A percentile compares a stretch with the other conserved stretches of the same genome.
Conservation (phyloP, 2,797 vertebrate genomes). For the Xenopus petersii region DNA sequence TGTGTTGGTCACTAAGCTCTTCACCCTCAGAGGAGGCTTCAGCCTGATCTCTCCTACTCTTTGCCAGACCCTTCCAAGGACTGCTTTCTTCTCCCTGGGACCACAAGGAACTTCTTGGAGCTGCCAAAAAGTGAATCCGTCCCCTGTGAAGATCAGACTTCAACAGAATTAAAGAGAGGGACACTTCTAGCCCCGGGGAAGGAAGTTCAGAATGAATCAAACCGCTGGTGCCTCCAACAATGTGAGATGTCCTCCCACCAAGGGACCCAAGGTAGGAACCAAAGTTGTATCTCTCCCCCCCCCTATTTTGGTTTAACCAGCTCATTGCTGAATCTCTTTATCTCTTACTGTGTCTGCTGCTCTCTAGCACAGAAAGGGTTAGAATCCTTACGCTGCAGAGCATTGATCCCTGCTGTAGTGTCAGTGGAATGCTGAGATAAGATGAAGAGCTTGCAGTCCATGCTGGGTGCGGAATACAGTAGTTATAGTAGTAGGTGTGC, state of each 20-base stretch:
- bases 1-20: not conserved
- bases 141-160: not conserved
- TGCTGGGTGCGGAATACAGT: not conserved
- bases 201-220: conserved; percentile 80
- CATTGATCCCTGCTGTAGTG: no score
- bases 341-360: not conserved
- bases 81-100: not conserved
- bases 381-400: no score
- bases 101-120: not conserved
- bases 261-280: conserved; percentile 82
- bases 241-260: conserved; percentile 80
- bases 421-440: no score
- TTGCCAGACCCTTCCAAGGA: not conserved
- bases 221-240: conserved; percentile 87
- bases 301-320: not conserved
- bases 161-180: no score
- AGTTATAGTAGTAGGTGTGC: not conserved
- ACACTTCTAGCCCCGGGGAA: no score
- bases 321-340: not conserved
- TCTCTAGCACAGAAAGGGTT: not conserved
- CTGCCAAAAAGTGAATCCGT: not conserved
- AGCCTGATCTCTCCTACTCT: not conserved
- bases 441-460: conserved; percentile 6
- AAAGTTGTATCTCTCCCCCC: not conserved
- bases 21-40: not conserved